Evolutionary conservation across 1,140 invertebrate genomes (phyloP), one percentile per base, ranked within the genome.

Genomic region (Tribolium madens): DNA sequence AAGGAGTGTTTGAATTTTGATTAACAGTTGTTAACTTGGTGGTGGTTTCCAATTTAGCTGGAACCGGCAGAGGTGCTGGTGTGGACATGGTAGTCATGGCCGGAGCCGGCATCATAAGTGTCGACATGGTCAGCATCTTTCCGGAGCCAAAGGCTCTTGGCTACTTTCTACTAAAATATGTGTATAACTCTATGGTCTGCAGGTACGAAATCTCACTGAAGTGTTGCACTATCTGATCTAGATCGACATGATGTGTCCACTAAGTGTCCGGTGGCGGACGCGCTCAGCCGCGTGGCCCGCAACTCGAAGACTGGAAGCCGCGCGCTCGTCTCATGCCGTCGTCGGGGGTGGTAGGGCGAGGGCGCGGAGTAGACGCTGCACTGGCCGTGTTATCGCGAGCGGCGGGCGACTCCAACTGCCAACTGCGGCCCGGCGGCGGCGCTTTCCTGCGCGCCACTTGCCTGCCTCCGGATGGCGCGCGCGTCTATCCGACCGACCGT

Each of bases 91-190:
- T 70, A 73, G 83, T 81, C 80, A 85, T 83, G 31, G 83, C 80
- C 47, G 83, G 83, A 12, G 84, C 83, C 26, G 84, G 84, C 84
- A 85, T 85, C 84, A 85, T 84, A 73, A 85, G 76, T 68, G 84
- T 84, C 50, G 84, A 85, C 84, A 85, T 84, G 33, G 84, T 84
- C 80, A 85, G 81, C 84, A 82, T 84, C 76, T 80, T 81, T 17
- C 46, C 60, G 17, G 26, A 72, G 47, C 21, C 70, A 26, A 46
- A 71, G 47, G 47, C 68, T 47, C 47, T 10, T 72, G 6, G 18
- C 13, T 18, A 50, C 12, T 57, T 73, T 57, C 17, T 57, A 18
- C 15, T 57, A 57, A 57, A 18, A 57, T 57, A 42, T 71, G 15
- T 33, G 7, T 42, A 42, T 72, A 31, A 69, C 36, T 69, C 36